Base-by-base conservation (phyloP, 2,113 vertebrate genomes). In the Setophaga petechia region DNA sequence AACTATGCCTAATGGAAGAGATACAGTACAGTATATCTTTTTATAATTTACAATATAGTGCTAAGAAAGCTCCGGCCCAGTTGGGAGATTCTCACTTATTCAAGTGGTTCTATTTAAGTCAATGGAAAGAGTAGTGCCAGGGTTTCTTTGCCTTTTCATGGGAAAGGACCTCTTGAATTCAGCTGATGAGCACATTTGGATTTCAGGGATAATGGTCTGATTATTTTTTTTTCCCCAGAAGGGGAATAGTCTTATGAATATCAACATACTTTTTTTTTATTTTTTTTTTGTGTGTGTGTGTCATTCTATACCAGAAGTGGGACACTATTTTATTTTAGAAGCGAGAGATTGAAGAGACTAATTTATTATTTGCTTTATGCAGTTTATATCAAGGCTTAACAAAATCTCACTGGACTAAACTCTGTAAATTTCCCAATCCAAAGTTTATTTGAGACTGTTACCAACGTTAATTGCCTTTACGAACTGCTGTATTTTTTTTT, bases 281-380 rank as follows among this genome's bases (percentile, higher is more conserved):
- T 28, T 11, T 93, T 10, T 28, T 31, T 28, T 11, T 39, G 12
- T 27, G 13, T 25, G 12, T 41, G 30, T 41, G 16, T 84, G 90
- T 80, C 31, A 72, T 95, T 83, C 18, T 30, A 7, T 59, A 74
- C 14, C 15, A 61, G 81, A 96, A 97, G 24, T 88, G 31, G 63
- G 25, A 31, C 76, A 73, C 16, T 66, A 46, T 80, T 91, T 95
- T 91, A 88, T 93, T 93, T 79, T 80, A 84, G 54, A 95, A 75
- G 25, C 91, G 92, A 79, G 94, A 80, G 57, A 95, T 24, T 83
- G 87, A 96, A 95, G 75, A 96, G 65, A 78, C 57, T 77, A 90
- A 94, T 95, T 97, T 95, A 95, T 95, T 96, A 96, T 97, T 97
- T 96, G 74, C 57, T 96, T 94, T 91, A 93, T 96, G 44, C 94